phyloP scores from a whole-genome alignment of 2,113 vertebrate genomes.

The Vidua chalybeata region DNA sequence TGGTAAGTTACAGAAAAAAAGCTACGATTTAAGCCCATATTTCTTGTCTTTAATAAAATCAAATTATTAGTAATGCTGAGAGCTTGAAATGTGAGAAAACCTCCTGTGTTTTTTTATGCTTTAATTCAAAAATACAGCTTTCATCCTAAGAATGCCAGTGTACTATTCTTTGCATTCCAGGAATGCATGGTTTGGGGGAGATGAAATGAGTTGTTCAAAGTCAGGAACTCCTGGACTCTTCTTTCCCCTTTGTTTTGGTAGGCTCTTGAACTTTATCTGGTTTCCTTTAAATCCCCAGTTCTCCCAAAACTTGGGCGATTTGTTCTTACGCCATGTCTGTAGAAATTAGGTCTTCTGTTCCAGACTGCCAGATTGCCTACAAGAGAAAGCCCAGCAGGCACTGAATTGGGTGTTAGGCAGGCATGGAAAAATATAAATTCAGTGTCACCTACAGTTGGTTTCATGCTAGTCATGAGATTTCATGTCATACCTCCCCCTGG shows the following conservation, averaged over 20 bases:
- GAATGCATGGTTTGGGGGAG: not conserved
- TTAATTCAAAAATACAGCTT: not conserved
- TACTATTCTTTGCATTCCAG: not conserved
- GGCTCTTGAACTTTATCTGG: not conserved
- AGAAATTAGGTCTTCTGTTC: not conserved
- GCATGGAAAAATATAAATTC: not conserved
- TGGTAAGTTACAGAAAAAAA: not conserved
- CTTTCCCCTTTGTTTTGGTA: not conserved
- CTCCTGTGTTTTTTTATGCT: not conserved
- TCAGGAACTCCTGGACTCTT: not conserved
- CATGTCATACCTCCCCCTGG: not conserved
- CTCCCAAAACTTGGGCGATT: not conserved
- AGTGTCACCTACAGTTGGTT: not conserved
- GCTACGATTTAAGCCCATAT: not conserved
- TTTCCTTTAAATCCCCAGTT: not conserved
- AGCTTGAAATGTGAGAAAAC: not conserved
- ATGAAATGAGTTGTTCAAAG: not conserved
- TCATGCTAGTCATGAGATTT: constrained; percentile 39
- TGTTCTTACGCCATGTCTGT: not conserved
- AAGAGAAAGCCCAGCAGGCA: not conserved
- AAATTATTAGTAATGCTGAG: not conserved
- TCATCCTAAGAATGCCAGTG: not conserved
- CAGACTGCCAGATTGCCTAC: not conserved
- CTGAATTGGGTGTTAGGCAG: not conserved
- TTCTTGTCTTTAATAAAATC: not conserved